Conservation (phyloP, 2,113 vertebrate species). For the Cyanistes caeruleus region DNA sequence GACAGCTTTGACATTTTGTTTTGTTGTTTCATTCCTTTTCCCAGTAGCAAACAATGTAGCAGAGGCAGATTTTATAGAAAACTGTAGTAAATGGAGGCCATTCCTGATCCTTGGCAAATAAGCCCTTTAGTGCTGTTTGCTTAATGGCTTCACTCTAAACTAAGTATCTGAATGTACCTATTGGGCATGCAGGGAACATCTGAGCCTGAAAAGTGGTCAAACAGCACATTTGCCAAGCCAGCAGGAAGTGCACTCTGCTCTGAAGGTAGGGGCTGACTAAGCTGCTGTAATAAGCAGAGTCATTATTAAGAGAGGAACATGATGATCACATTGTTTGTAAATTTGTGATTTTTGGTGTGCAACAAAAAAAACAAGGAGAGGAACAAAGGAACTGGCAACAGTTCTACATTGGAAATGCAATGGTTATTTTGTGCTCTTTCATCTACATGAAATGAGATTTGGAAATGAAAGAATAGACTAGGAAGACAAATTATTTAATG, state of each 20-base stretch:
- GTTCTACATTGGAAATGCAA: neutral
- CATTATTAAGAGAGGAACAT: neutral
- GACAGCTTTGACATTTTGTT: neutral
- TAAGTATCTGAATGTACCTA: neutral
- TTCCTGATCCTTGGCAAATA: constrained; percentile 14
- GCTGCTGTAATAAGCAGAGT: neutral
- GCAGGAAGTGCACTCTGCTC: neutral
- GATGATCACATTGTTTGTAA: neutral
- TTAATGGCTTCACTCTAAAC: constrained; percentile 6
- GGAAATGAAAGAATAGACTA: neutral
- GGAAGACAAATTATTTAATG: neutral
- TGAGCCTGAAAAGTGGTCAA: constrained; percentile 18
- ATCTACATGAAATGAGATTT: neutral
- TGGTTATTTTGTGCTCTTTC: neutral
- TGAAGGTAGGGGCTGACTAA: neutral
- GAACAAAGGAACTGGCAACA: neutral
- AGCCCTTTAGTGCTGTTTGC: neutral
- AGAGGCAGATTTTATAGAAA: constrained; percentile 20
- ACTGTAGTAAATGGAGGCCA: neutral
- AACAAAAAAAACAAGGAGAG: neutral
- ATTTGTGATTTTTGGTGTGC: neutral
- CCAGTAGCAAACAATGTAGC: neutral
- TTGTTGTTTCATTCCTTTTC: constrained; percentile 12
- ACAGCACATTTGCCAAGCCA: neutral
- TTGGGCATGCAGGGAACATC: neutral